phyloP scores from a whole-genome alignment of 1,140 invertebrate genomes.

The Colletes gigas region DNA sequence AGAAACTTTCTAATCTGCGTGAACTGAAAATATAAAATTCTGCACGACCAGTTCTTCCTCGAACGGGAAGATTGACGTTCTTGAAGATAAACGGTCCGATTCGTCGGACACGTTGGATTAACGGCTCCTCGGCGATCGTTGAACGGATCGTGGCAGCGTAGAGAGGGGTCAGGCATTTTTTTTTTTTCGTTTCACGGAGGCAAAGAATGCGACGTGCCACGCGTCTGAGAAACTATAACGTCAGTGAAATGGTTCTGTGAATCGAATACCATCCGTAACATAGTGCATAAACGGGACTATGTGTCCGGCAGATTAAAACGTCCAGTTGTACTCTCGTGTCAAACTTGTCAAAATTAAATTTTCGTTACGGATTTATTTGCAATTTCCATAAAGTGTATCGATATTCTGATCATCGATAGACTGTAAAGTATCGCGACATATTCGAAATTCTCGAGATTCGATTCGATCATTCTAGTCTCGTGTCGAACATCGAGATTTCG shows the following conservation, averaged over 20 bases:
- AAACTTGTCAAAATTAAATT: too few relatives aligned
- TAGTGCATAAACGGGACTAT: not conserved
- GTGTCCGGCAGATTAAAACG: too few relatives aligned
- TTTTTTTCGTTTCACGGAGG: not conserved
- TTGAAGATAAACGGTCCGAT: slow-evolving; percentile 31
- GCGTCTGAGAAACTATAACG: slow-evolving; percentile 49
- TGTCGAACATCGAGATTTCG: too few relatives aligned
- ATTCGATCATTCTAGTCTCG: too few relatives aligned
- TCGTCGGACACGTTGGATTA: slow-evolving; percentile 50
- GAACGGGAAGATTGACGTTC: slow-evolving; percentile 28
- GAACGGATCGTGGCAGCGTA: not conserved
- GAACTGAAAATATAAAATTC: slow-evolving; percentile 22
- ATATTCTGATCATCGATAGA: too few relatives aligned
- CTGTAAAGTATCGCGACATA: too few relatives aligned
- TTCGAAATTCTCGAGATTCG: too few relatives aligned
- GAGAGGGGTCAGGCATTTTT: not conserved
- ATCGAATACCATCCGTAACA: not conserved
- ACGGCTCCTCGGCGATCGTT: slow-evolving; percentile 16
- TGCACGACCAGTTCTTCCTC: slow-evolving; percentile 5
- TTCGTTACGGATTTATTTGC: too few relatives aligned
- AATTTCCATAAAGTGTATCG: too few relatives aligned
- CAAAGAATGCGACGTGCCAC: slow-evolving; percentile 28
- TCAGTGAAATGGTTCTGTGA: slow-evolving; percentile 34
- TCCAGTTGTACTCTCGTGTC: too few relatives aligned
- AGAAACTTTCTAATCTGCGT: slow-evolving; percentile 14